Conservation (phyloP, 2,888 invertebrate species). For the Chrysotoxum bicinctum region DNA sequence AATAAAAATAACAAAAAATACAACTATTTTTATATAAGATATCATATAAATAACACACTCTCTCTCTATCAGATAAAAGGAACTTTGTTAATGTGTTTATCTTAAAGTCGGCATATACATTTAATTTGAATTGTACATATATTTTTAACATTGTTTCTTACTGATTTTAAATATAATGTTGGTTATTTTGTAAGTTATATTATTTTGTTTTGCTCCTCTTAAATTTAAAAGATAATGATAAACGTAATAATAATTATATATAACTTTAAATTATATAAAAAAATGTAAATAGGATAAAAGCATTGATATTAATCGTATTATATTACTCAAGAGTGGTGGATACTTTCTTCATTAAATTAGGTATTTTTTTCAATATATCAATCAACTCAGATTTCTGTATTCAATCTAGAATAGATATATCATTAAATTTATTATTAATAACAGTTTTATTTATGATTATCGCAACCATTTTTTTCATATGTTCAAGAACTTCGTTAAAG, state of each 20-base stretch:
- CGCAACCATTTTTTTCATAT: no score
- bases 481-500: no score
- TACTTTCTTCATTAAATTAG: not conserved
- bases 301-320: not conserved
- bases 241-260: not conserved
- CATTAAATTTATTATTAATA: not conserved
- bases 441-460: not conserved
- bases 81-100: conserved; percentile 22
- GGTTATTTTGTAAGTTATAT: conserved; percentile 26
- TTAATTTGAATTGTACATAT: conserved; percentile 19
- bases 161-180: conserved; percentile 1
- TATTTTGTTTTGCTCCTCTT: not conserved
- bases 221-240: not conserved
- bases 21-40: not conserved
- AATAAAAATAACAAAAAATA: not conserved
- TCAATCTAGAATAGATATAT: not conserved
- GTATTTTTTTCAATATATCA: not conserved
- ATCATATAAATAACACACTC: not conserved
- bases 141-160: not conserved
- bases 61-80: not conserved
- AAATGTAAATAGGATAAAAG: not conserved
- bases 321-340: not conserved
- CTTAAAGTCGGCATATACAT: conserved; percentile 27
- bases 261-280: not conserved
- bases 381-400: not conserved